Base-by-base conservation (phyloP, 23 tunicate species). In the Oikopleura vanhoeffeni region DNA sequence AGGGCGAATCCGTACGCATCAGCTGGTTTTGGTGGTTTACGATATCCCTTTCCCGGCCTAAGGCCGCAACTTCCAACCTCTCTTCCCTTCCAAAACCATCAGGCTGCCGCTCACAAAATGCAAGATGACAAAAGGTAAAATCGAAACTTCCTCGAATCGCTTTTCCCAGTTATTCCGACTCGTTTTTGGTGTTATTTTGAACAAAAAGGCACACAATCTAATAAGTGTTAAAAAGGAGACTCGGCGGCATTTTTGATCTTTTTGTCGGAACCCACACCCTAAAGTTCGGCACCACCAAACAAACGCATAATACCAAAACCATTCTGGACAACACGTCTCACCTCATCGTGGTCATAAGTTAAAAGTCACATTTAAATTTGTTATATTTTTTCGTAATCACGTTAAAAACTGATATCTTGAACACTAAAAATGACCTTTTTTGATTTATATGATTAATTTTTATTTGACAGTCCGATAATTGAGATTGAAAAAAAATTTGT, bases 21-120 rank as follows among this genome's bases (percentile, higher is more conserved):
- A n/a, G n/a, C n/a, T 13, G 79, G 79, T 32, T 38, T 71, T 71
- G 79, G 79, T 4, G 79, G 79, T 71, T 38, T 71, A 18, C 79
- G 79, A 18, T 71, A 71, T 30, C 79, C 79, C 3, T 71, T 71
- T 38, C 79, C 38, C 35, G 79, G 79, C 38, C 79, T 32, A 18
- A 18, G 79, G 35, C 79, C 79, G 2, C 79, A 18, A 18, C 3
- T 18, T 33, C 79, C 35, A 38, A 30, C 79, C 38, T 71, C 32
- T 28, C 4, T 2, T 32, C 38, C 27, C 34, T 71, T 71, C 38
- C 79, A 71, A 30, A 71, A 71, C 35, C 79, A 18, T 13, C n/a
- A n/a, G n/a, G 79, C 79, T 71, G 79, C 38, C 32, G 34, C 27
- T 2, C 27, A 71, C 79, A 18, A 13, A 71, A 71, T 49, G 18